These are phyloP conservation scores for Drosophila vallismaia DNA, from an alignment of 2,888 invertebrate genomes.

Conservation along the genomic window DNA sequence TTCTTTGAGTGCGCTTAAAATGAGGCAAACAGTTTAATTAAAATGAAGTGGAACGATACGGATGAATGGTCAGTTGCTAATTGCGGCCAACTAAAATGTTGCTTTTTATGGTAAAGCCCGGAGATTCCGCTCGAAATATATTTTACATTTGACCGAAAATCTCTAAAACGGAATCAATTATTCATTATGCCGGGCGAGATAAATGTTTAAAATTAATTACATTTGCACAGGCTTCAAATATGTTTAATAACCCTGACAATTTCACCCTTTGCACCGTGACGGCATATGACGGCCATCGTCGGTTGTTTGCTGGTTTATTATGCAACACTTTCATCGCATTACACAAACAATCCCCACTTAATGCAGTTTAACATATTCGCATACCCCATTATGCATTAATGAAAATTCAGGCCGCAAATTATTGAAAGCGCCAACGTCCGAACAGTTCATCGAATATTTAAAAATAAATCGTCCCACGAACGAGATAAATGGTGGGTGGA, in stretches of 20 bases:
- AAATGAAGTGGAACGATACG: constrained; percentile 67
- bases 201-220: constrained; percentile 44
- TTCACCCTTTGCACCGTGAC: constrained; percentile 19
- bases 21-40: constrained; percentile 66
- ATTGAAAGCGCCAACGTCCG: constrained; percentile 34
- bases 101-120: constrained; percentile 27
- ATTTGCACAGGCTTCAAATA: constrained; percentile 28
- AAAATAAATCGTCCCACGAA: constrained; percentile 1
- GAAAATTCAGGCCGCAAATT: constrained; percentile 54
- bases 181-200: constrained; percentile 25
- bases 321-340: constrained; percentile 65
- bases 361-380: constrained; percentile 53
- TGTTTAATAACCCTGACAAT: constrained; percentile 21
- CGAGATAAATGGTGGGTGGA: not conserved
- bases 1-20: constrained; percentile 65
- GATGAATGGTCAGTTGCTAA: constrained; percentile 65
- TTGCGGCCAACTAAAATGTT: constrained; percentile 42
- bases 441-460: constrained; percentile 2
- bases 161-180: constrained; percentile 29
- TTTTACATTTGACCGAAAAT: not conserved
- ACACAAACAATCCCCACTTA: constrained; percentile 46
- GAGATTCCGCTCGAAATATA: not conserved
- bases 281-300: no score
- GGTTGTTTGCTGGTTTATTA: constrained; percentile 48
- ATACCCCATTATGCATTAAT: constrained; percentile 59